Evolutionary conservation across 2,888 invertebrate species (phyloP).

Genomic region (Sericinus montela): DNA sequence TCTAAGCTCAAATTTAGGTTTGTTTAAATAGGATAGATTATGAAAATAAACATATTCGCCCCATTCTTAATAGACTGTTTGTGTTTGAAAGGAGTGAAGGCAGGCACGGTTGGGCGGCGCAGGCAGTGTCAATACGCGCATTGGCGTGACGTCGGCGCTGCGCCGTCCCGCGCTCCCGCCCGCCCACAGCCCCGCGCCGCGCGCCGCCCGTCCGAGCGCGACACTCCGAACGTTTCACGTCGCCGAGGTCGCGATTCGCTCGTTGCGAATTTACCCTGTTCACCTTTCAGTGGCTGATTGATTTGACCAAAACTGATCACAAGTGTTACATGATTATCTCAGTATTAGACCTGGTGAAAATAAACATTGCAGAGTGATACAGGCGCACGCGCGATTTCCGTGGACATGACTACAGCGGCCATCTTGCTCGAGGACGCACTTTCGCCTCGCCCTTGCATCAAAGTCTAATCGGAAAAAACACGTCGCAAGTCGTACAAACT

Average conservation of each 20-base stretch:
- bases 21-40: not conserved
- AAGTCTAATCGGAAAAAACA: constrained; percentile 51
- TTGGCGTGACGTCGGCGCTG: constrained; percentile 35
- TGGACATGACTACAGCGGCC: constrained; percentile 74
- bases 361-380: constrained; percentile 64
- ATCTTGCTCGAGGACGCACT: constrained; percentile 73
- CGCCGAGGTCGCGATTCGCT: constrained; percentile 26
- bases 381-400: constrained; percentile 71
- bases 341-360: constrained; percentile 51
- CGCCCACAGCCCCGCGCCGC: constrained; percentile 45
- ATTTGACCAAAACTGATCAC: constrained; percentile 11
- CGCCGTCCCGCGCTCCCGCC: constrained; percentile 49
- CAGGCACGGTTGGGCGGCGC: constrained; percentile 40
- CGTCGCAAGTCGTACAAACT: constrained; percentile 37
- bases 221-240: constrained; percentile 40
- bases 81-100: constrained; percentile 53
- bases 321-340: constrained; percentile 11
- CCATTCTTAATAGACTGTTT: constrained; percentile 51
- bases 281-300: not conserved
- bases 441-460: constrained; percentile 74
- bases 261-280: constrained; percentile 5
- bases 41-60: constrained; percentile 10
- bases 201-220: constrained; percentile 40
- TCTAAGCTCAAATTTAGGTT: not conserved
- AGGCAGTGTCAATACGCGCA: constrained; percentile 39